Evolutionary conservation across 2,113 vertebrate species (phyloP), one percentile per base, ranked within the genome.

Genomic region (Electrona antarctica): DNA sequence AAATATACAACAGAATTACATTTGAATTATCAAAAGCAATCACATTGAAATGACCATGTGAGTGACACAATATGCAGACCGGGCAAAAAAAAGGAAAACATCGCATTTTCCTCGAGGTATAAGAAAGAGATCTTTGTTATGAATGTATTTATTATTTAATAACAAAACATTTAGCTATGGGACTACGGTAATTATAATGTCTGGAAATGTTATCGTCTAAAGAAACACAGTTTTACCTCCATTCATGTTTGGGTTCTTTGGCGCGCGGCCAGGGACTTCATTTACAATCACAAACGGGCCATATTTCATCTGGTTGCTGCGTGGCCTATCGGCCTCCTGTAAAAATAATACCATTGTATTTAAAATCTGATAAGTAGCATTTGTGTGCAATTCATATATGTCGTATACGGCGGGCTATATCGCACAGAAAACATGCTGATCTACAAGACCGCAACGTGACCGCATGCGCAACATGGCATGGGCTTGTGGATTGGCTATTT

Each of bases 161-260:
- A 45, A 62, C 47, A 41, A 69, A 60, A 67, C 48, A 57, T 3
- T 29, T 9, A 33, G 29, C 60, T 1, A 21, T 21, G 0, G 14
- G 51, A 55, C n/a, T 71, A 60, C 54, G 75, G 72, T 68, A 77
- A 88, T 87, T 81, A 78, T 73, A 67, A 85, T 72, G 85, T 86
- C 84, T 86, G 84, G 73, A 67, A 71, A 84, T 63, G 78, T 81
- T 81, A 77, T 88, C 33, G 45, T 81, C 73, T 69, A 33, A 79
- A 80, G 70, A 79, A 88, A 82, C 71, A 67, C 13, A 15, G 51
- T 69, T 81, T 76, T 70, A 49, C 65, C 41, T 56, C 61, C 49
- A 61, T 76, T 79, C 50, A 57, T 46, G 12, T 69, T 51, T 73
- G 59, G 47, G 67, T 57, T 46, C 13, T 41, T 71, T 78, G 80